Evolutionary conservation across 2,113 vertebrate genomes (phyloP), one percentile per base, ranked within the genome.

Genomic region (Meleagris gallopavo): DNA sequence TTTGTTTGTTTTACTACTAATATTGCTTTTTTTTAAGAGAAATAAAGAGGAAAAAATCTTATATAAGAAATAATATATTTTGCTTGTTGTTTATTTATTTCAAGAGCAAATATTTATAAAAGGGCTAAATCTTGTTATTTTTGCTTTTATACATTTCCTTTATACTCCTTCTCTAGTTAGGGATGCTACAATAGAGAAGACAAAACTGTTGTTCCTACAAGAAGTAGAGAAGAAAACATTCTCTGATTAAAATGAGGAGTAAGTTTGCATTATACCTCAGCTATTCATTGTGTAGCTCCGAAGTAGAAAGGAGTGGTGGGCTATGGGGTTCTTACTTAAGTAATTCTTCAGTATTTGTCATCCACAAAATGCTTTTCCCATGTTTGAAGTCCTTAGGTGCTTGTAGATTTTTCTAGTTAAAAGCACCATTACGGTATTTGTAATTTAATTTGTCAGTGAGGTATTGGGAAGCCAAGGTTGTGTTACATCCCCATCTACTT

Each of bases 391-490:
- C 41, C 85, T 90, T 69, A 91, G 60, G 78, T 32, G 38, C 36
- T 84, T 76, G 55, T 48, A 85, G 50, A 89, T 90, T 87, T 88
- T 94, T 93, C 80, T 92, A 83, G 88, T 78, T 57, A 88, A 83
- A 88, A 62, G 4, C 67, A 80, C 82, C 15, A 58, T 88, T 89
- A 34, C 41, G 13, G 6, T 50, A 46, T 74, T 73, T 46, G 84
- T 92, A 50, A 96, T 90, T 87, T 87, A 66, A 88, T 97, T 93
- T 82, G 74, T 83, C 62, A 66, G 7, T 77, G 87, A 92, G 74
- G 30, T 62, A 71, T 70, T 66, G 40, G 84, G 57, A 88, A 90
- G 94, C 8, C 50, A 69, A 2, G 40, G 30, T 41, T 83, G 66
- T 7, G 2, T 32, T 87, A 93, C 69, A 89, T 83, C 50, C 36